phyloP scores from a whole-genome alignment of 1,140 invertebrate genomes.

The Zaprionus inermis region DNA sequence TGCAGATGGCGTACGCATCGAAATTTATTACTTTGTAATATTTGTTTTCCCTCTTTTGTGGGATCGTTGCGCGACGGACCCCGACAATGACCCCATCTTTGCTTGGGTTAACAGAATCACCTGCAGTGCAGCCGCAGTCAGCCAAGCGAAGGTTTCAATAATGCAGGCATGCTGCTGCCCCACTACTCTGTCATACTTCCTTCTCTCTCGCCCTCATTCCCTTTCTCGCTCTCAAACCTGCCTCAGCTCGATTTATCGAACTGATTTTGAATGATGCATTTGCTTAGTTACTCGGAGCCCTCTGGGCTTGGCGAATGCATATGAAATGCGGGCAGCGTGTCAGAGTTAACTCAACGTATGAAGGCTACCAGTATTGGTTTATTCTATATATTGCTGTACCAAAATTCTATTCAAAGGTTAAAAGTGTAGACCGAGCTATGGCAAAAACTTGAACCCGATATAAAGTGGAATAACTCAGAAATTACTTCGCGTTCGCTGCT shows the following conservation, averaged over 20 bases:
- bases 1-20: slow-evolving; percentile 33
- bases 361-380: slow-evolving; percentile 41
- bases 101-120: slow-evolving; percentile 68
- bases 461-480: slow-evolving; percentile 5
- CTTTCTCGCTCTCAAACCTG: slow-evolving; percentile 39
- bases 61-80: slow-evolving; percentile 21
- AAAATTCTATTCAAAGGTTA: background rate
- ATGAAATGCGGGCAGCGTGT: slow-evolving; percentile 59
- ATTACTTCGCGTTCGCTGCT: slow-evolving; percentile 2
- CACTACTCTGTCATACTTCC: no score
- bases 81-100: slow-evolving; percentile 58
- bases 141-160: slow-evolving; percentile 57
- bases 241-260: slow-evolving; percentile 57
- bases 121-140: slow-evolving; percentile 59
- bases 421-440: background rate
- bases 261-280: slow-evolving; percentile 70
- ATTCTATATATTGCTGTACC: slow-evolving; percentile 3
- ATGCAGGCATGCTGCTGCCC: slow-evolving; percentile 41
- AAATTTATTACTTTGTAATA: slow-evolving; percentile 61
- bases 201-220: background rate
- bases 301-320: slow-evolving; percentile 27
- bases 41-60: slow-evolving; percentile 41
- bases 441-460: background rate
- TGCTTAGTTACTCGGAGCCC: slow-evolving; percentile 50
- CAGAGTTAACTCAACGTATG: slow-evolving; percentile 61